Evolutionary conservation across 1,140 invertebrate species (phyloP), one percentile per base, ranked within the genome.

Genomic region (Daktulosphaira vitifoliae): DNA sequence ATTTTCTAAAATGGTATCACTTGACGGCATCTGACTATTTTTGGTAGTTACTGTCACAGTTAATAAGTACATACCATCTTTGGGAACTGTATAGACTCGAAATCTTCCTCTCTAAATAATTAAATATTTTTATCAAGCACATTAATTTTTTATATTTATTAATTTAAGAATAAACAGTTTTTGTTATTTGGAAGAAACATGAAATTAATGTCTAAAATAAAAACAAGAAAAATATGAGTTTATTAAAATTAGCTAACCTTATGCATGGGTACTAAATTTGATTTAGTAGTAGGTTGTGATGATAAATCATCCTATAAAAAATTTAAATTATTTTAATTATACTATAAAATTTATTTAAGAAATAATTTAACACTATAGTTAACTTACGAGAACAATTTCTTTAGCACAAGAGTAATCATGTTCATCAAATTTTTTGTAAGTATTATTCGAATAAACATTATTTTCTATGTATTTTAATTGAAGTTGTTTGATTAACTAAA

Each of bases 61-160:
- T 29, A 83, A 70, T 48, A 79, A 74, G 66, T 82, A 83, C 33
- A 82, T 75, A 15, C 80, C 81, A 75, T 83, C 81, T 39, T 74
- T 74, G 5, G 68, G 54, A 15, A 80, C 73, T 20, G 70, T 75
- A 50, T 73, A 77, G 44, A 79, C 70, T 1, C 76, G 74, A 67
- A 74, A 74, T 8, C 73, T 73, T 26, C 25, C 16, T 20, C 9
- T 22, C 38, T 46, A 11, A 49, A 11, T 49, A 49, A 50, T 8
- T 7, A 64, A 16, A 65, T 26, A 65, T 25, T 65, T 46, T 46
- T 4, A 6, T 16, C n/a, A 6, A 48, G 4, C 44, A 16, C 20
- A 5, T 48, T 22, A 13, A 48, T 48, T 48, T 8, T 48, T 16
- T n/a, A n/a, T n/a, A n/a, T n/a, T n/a, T n/a, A n/a, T n/a, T n/a